These are phyloP conservation scores for Crocodylus rhombifer DNA, from an alignment of 2,797 vertebrate genomes.

Conservation along the genomic window DNA sequence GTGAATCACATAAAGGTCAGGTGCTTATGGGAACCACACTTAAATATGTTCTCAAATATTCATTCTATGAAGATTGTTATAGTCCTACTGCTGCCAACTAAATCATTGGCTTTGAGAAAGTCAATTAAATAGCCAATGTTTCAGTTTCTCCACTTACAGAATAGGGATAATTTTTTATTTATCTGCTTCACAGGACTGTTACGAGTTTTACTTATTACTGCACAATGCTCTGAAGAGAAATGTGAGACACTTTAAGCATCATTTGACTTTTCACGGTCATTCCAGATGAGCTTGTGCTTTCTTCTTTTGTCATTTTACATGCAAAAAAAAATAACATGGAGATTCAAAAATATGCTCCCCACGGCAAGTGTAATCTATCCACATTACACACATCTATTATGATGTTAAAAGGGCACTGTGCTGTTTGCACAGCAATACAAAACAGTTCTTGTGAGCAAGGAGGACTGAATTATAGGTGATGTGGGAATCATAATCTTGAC, in stretches of 20 bases:
- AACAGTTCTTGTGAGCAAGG: conserved; percentile 15
- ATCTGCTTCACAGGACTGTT: not conserved
- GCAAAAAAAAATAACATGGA: conserved; percentile 39
- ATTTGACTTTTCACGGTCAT: not conserved
- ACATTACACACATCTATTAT: not conserved
- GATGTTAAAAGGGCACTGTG: not conserved
- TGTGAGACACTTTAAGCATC: not conserved
- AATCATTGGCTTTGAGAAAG: not conserved
- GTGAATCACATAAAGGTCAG: not conserved
- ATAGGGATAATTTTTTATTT: not conserved
- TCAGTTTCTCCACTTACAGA: conserved; percentile 37
- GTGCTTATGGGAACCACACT: not conserved
- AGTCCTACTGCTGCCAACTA: not conserved
- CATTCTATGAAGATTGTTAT: not conserved
- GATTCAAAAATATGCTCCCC: not conserved
- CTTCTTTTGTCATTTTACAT: not conserved
- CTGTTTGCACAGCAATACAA: not conserved
- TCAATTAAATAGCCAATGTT: not conserved
- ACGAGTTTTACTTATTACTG: not conserved
- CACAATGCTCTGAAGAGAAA: not conserved
- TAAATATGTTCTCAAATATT: not conserved
- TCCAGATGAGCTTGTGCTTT: not conserved
- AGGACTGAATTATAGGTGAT: not conserved
- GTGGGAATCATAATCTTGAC: not conserved
- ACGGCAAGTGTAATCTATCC: not conserved